phyloP scores from a whole-genome alignment of 2,888 invertebrate species.

The Eristalis intricaria region DNA sequence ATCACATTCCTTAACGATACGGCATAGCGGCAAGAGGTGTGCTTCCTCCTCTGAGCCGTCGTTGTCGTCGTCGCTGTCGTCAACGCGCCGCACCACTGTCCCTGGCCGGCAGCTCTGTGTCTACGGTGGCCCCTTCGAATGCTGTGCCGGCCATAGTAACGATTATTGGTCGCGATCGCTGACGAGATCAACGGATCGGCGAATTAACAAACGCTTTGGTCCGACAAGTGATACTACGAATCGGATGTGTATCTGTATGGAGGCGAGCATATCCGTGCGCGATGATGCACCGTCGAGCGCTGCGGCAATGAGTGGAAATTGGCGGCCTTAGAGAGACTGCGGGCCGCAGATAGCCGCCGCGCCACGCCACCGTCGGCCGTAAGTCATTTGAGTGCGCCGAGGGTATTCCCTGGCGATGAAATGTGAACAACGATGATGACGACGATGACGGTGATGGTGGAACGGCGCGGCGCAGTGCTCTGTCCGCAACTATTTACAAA shows the following conservation, averaged over 20 bases:
- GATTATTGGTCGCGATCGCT: slow-evolving; percentile 63
- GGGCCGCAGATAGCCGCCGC: neutral
- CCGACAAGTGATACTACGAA: slow-evolving; percentile 65
- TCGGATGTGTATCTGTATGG: slow-evolving; percentile 33
- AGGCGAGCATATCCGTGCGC: slow-evolving; percentile 23
- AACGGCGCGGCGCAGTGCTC: neutral
- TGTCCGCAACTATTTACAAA: slow-evolving; percentile 23
- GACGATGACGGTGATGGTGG: slow-evolving; percentile 11
- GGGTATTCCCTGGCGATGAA: slow-evolving; percentile 62
- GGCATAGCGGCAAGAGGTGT: slow-evolving; percentile 25
- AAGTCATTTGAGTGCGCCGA: slow-evolving; percentile 50
- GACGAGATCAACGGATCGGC: slow-evolving; percentile 58
- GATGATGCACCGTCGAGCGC: slow-evolving; percentile 15
- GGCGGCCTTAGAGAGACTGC: slow-evolving; percentile 31
- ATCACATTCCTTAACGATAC: slow-evolving; percentile 68
- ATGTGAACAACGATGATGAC: slow-evolving; percentile 1
- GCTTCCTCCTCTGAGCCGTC: neutral
- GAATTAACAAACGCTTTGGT: slow-evolving; percentile 68
- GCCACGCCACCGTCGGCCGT: neutral
- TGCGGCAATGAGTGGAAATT: slow-evolving; percentile 58
- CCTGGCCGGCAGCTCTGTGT: neutral
- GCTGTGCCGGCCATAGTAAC: slow-evolving; percentile 43
- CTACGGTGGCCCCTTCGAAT: neutral
- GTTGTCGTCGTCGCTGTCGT: neutral
- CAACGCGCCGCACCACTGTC: neutral